phyloP scores from a whole-genome alignment of 2,888 invertebrate genomes.

The Tenthredo mesomela region DNA sequence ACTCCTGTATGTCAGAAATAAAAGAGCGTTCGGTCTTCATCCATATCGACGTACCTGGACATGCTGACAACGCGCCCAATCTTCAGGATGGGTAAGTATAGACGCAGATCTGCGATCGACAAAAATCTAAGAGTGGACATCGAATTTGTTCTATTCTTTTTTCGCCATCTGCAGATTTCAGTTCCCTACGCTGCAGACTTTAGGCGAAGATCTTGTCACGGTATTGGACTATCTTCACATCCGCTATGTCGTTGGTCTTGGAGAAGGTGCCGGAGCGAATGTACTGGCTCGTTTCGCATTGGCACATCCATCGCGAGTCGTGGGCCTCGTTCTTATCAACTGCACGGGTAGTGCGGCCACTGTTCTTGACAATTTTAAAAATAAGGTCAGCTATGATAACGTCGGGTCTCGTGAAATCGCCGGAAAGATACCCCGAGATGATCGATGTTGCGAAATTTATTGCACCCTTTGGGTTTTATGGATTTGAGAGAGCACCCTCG shows the following conservation, averaged over 20 bases:
- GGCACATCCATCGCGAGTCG: constrained; percentile 87
- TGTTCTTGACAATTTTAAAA: constrained; percentile 91
- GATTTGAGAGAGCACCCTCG: background rate
- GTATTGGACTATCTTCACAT: constrained; percentile 91
- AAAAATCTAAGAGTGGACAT: background rate
- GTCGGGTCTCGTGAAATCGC: background rate
- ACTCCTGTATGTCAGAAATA: constrained; percentile 91
- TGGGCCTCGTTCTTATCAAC: constrained; percentile 92
- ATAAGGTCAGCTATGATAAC: constrained; percentile 80
- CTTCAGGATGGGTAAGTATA: constrained; percentile 87
- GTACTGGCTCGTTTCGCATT: constrained; percentile 91
- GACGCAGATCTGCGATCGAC: background rate
- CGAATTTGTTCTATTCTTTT: background rate
- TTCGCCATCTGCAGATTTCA: constrained; percentile 81
- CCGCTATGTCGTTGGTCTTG: constrained; percentile 90
- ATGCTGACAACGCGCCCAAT: constrained; percentile 90
- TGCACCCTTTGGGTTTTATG: background rate
- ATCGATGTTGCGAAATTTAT: constrained; percentile 26
- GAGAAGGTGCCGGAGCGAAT: constrained; percentile 94
- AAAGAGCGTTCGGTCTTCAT: constrained; percentile 92
- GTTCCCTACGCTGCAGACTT: constrained; percentile 89
- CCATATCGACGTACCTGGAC: constrained; percentile 92
- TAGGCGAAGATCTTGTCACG: constrained; percentile 90
- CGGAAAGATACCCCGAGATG: constrained; percentile 14
- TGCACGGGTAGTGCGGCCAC: constrained; percentile 93